Base-by-base conservation (phyloP, 2,888 invertebrate species). In the Trichogramma dendrolimi region DNA sequence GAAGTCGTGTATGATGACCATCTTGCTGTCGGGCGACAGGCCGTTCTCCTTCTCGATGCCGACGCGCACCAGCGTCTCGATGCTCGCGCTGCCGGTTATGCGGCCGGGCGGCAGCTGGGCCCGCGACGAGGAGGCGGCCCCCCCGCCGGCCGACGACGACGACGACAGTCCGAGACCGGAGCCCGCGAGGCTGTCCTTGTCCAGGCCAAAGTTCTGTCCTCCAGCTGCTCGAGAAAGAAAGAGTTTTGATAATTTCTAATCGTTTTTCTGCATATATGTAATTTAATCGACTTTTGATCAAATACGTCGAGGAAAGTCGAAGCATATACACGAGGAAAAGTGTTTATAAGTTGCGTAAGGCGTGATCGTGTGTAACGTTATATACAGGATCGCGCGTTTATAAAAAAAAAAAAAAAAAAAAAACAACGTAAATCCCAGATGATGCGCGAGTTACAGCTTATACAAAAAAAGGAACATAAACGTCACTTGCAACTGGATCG, bases 1-100 rank as follows among this genome's bases (percentile, higher is more conserved):
- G 77, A 96, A 96, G 78, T 96, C 95, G 78, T 95, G 94, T 7
- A 95, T 82, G 46, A 95, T 94, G 64, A 95, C 91, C 94, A 95
- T 94, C 82, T 94, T 94, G 55, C 93, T 94, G 76, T 94, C 94
- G 0, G 94, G 94, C 67, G 94, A 92, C 6, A 94, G 81, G 1
- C 93, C 93, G 80, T 93, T 92, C 79, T 94, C 94, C 74, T 95
- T 95, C 76, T 94, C 94, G 64, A 95, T 90, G 11, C 95, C 95
- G 40, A 94, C 92, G 71, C 92, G 82, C 2, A 93, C 92, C 43
- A 94, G 81, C 1, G 93, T 94, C 79, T 94, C 94, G 67, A 96
- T 94, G 74, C 94, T 94, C 46, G 94, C 93, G 38, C 94, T 95
- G 56, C 96, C 96, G 2, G 96, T 96, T 69, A 96, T 95, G 44